Conservation (phyloP, 2,797 vertebrate genomes). For the Acanthis flammea region DNA sequence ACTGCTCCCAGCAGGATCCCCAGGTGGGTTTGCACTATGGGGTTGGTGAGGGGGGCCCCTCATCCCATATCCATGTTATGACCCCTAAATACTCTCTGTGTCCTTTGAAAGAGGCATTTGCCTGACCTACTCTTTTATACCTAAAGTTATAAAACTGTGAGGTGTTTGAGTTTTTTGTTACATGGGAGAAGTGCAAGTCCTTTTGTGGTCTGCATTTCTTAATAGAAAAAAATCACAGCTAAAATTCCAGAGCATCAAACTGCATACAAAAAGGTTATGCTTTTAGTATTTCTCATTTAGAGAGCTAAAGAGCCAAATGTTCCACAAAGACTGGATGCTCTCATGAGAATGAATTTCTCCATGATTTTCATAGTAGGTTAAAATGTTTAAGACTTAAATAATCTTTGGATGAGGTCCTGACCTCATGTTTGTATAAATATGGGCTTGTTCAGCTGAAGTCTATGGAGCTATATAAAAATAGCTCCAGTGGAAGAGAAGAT, state of each 20-base stretch:
- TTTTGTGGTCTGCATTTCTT: background rate
- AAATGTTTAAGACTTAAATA: conserved; percentile 11
- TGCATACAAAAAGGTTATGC: background rate
- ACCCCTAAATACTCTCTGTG: background rate
- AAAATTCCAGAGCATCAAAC: background rate
- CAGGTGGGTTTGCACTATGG: rapidly evolving
- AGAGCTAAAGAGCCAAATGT: background rate
- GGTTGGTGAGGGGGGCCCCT: background rate
- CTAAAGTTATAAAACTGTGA: background rate
- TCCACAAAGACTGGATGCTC: background rate
- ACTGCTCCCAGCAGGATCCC: background rate
- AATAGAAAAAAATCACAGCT: background rate
- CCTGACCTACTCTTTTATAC: background rate
- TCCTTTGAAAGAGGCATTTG: background rate
- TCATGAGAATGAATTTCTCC: background rate
- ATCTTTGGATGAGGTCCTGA: conserved; percentile 1
- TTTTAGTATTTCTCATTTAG: background rate
- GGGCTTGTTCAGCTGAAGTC: background rate
- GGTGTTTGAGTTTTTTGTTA: background rate
- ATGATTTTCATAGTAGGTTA: conserved; percentile 11
- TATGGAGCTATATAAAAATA: background rate
- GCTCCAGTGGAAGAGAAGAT: background rate
- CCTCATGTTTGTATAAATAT: conserved; percentile 13
- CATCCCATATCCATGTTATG: rapidly evolving
- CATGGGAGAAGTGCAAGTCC: background rate